Percentiles rank a stretch among this genome's conserved stretches.
Conservation (phyloP, 2,113 vertebrate species). For the Forbesichthys papilliferus region DNA sequence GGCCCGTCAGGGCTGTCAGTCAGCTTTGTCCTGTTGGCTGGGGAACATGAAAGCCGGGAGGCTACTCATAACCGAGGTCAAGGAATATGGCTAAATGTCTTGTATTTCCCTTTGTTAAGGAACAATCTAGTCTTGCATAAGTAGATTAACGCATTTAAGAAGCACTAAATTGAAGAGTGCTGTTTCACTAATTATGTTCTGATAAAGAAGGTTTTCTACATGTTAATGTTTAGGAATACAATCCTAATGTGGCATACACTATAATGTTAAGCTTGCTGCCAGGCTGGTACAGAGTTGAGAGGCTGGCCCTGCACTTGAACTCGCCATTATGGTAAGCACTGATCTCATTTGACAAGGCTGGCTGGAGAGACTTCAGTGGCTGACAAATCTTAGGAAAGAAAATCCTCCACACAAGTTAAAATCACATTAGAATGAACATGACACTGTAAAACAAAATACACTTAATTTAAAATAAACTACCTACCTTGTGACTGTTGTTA, state of each 20-base stretch:
- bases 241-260: constrained; percentile 31
- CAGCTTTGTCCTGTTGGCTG: constrained; percentile 43
- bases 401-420: constrained; percentile 68
- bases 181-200: constrained; percentile 37
- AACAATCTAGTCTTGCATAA: constrained; percentile 60
- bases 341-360: constrained; percentile 82
- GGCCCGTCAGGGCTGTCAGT: constrained; percentile 44
- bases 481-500: no score
- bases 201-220: constrained; percentile 25
- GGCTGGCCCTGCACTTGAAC: constrained; percentile 80
- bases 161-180: constrained; percentile 57
- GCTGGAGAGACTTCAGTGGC: constrained; percentile 73
- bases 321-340: constrained; percentile 77
- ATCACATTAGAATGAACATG: constrained; percentile 53
- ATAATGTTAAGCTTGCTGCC: constrained; percentile 52
- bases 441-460: constrained; percentile 8
- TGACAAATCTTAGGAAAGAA: constrained; percentile 75
- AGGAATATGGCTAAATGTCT: constrained; percentile 51
- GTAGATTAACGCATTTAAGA: constrained; percentile 59
- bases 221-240: constrained; percentile 21
- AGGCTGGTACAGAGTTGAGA: constrained; percentile 75
- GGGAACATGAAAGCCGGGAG: constrained; percentile 35
- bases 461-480: no score
- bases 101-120: constrained; percentile 59
- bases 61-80: constrained; percentile 60